Conservation (phyloP, 2,888 invertebrate species). For the Uloborus plumipes region DNA sequence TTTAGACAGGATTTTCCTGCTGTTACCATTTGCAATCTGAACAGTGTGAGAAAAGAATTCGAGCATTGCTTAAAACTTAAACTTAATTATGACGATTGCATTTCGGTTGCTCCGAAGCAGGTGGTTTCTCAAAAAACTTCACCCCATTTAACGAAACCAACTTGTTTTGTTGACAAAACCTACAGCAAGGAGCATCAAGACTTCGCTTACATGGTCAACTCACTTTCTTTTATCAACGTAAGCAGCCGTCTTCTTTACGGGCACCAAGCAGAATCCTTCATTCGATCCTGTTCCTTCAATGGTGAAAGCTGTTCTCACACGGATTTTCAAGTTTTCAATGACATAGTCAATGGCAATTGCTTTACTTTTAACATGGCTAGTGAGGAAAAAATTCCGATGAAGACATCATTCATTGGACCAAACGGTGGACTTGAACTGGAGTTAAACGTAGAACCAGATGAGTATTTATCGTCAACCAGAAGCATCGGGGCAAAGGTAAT, state of each 20-base stretch:
- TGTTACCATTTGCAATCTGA: constrained; percentile 23
- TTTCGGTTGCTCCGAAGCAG: not conserved
- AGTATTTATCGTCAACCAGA: constrained; percentile 14
- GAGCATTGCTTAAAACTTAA: not conserved
- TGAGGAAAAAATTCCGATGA: not conserved
- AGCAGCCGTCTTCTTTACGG: not conserved
- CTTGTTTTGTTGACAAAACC: not conserved
- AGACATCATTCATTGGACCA: constrained; percentile 35
- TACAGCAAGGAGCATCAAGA: not conserved
- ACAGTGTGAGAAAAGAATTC: not conserved
- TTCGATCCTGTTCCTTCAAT: constrained; percentile 7
- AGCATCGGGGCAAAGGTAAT: constrained; percentile 28
- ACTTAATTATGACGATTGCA: constrained; percentile 10
- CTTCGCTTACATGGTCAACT: not conserved
- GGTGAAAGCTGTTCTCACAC: not conserved
- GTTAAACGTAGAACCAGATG: constrained; percentile 5
- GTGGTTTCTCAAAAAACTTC: not conserved
- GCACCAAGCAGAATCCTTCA: not conserved
- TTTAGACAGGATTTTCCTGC: constrained; percentile 1
- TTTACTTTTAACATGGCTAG: constrained; percentile 8
- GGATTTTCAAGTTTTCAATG: not conserved
- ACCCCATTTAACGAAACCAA: not conserved
- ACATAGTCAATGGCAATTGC: constrained; percentile 13
- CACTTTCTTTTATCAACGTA: not conserved
- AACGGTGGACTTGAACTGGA: constrained; percentile 28